Conservation (phyloP, 92 coral and sea anemone genomes). For the Actinernus sp. region DNA sequence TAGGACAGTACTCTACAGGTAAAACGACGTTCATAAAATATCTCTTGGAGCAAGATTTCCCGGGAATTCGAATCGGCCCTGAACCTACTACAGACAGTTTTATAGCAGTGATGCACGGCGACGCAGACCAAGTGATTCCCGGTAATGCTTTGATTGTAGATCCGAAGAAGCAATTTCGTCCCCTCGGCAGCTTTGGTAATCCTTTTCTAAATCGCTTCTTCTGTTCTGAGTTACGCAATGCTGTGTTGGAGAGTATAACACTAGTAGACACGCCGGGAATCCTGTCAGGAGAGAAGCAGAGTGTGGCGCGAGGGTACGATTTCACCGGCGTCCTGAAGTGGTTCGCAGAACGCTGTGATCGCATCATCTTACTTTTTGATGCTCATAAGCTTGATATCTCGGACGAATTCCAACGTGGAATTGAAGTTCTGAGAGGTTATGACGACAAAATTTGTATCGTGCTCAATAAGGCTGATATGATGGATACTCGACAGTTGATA, state of each 20-base stretch:
- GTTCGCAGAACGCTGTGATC: conserved; percentile 99
- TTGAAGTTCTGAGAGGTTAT: conserved; percentile 94
- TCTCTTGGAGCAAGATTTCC: conserved; percentile 97
- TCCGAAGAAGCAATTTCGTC: conserved; percentile 93
- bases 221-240: conserved; percentile 92
- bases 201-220: conserved; percentile 94
- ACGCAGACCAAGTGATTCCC: conserved; percentile 91
- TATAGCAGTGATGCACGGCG: conserved; percentile 99
- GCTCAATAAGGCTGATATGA: conserved; percentile 97
- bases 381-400: conserved; percentile 99
- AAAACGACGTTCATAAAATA: conserved; percentile 97
- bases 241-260: conserved; percentile 87
- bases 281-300: conserved; percentile 98
- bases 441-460: conserved; percentile 99
- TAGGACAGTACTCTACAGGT: conserved; percentile 99
- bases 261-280: conserved; percentile 99
- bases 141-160: conserved; percentile 99
- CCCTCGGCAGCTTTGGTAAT: conserved; percentile 91
- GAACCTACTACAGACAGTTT: conserved; percentile 99
- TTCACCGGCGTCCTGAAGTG: conserved; percentile 99
- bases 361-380: conserved; percentile 95
- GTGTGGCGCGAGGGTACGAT: conserved; percentile 98
- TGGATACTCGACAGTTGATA: conserved; percentile 97
- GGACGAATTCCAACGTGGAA: conserved; percentile 98
- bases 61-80: conserved; percentile 97